Conservation (phyloP, 2,797 vertebrate species). For the Galaxias olidus region DNA sequence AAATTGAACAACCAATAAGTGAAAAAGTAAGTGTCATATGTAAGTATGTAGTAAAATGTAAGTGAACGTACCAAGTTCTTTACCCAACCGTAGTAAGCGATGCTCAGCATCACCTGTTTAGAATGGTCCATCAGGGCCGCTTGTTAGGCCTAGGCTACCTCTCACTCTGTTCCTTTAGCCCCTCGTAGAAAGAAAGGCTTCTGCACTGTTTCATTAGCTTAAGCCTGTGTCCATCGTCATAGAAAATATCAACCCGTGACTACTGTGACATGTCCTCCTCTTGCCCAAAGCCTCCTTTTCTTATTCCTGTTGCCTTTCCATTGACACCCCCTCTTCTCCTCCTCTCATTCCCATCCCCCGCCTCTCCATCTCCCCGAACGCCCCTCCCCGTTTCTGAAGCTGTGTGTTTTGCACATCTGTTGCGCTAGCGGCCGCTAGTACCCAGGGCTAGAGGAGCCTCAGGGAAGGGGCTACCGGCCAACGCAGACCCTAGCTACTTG, state of each 20-base stretch:
- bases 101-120: background rate
- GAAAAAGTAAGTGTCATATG: no score
- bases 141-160: background rate
- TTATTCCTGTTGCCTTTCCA: constrained; percentile 3
- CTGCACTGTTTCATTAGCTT: background rate
- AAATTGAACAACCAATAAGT: no score
- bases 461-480: constrained; percentile 18
- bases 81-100: no score
- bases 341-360: background rate
- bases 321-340: constrained; percentile 10
- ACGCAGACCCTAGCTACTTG: constrained; percentile 19
- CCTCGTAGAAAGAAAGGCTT: background rate
- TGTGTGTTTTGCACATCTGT: constrained; percentile 38
- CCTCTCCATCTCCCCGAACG: constrained; percentile 9
- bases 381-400: constrained; percentile 24
- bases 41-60: no score
- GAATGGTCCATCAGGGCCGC: constrained; percentile 20
- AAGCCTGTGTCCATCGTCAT: background rate
- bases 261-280: background rate
- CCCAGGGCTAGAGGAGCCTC: constrained; percentile 10
- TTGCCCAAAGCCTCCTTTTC: constrained; percentile 1
- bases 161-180: background rate
- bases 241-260: constrained; percentile 6
- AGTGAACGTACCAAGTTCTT: no score
- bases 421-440: constrained; percentile 33